A percentile compares a stretch with the other conserved stretches of the same genome.
Evolutionary conservation across 1,140 invertebrate species (phyloP).

Genomic region (Latrodectus geometricus): DNA sequence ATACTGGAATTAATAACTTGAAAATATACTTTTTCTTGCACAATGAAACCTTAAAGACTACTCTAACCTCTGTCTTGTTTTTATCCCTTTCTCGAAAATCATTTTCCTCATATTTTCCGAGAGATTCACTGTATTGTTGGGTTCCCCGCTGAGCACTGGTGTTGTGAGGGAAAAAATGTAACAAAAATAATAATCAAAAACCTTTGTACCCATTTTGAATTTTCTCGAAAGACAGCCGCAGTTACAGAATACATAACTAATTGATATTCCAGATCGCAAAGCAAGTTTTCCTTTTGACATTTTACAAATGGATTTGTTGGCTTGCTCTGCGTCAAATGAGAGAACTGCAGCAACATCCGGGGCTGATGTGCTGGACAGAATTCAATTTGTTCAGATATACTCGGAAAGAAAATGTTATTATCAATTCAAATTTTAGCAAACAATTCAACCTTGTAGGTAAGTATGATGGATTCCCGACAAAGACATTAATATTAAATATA

Average conservation of each 20-base stretch:
- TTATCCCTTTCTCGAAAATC: neutral
- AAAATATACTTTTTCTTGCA: neutral
- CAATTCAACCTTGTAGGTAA: too few species aligned
- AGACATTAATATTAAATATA: too few species aligned
- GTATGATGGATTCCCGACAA: too few species aligned
- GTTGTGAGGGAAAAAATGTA: neutral
- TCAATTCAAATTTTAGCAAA: too few species aligned
- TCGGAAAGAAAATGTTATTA: too few species aligned
- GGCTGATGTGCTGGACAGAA: too few species aligned
- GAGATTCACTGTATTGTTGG: constrained; percentile 11
- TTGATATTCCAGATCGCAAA: constrained; percentile 31
- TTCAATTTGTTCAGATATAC: too few species aligned
- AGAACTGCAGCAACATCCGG: neutral
- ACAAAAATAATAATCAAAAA: neutral
- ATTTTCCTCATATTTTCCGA: neutral
- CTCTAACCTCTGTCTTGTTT: constrained; percentile 23
- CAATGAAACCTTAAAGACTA: constrained; percentile 21
- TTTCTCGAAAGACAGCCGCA: neutral
- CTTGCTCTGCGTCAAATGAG: neutral
- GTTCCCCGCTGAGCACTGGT: neutral
- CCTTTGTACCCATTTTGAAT: neutral
- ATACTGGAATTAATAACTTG: too few species aligned
- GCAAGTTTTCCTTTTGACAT: constrained; percentile 24
- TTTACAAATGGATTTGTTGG: constrained; percentile 22
- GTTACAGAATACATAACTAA: constrained; percentile 1